Evolutionary conservation across 2,888 invertebrate genomes (phyloP), one percentile per base, ranked within the genome.

Genomic region (Drepanosiphum platanoidis): DNA sequence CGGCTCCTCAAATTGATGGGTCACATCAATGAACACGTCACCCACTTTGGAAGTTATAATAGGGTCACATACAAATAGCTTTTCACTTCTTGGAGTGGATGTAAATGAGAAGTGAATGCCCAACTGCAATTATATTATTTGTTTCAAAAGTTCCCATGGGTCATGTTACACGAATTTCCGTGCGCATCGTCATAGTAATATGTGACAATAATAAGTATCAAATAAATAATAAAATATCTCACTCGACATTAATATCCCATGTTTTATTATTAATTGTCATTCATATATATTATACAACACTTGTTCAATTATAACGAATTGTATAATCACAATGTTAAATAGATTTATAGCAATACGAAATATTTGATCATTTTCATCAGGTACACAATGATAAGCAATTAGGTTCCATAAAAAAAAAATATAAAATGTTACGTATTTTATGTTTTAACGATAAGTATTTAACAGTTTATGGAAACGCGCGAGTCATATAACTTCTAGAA

Each of bases 1-100:
- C 30, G 27, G 52, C 52, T n/a, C 18, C 52, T 70, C 15, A 80
- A 58, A 70, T 70, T 22, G n/a, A 70, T 36, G 36, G 70, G 58
- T 80, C 36, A 58, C 27, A 80, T 27, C 58, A 70, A 58, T 70
- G 36, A 80, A 58, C 70, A 80, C 68, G 32, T 70, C 36, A 58
- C 27, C 52, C 58, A 80, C 36, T 58, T 70, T 58, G 27, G 70
- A 70, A 80, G 70, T 70, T 70, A 58, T 11, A 70, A 80, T 80
- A 27, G 36, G 70, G 70, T 80, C 34, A 80, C 11, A 34, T 52
- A 2, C 27, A 52, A 46, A 30, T 52, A 34, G 4, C 13, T 79
- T 46, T 80, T 70, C 36, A 52, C n/a, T 68, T 68, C 46, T 68
- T 34, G 32, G 15, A 42, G 7, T 66, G 15, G 22, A 34, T 79